These are phyloP conservation scores for Rhegmatorhina hoffmannsi DNA, from an alignment of 2,113 vertebrate species.

Conservation along the genomic window DNA sequence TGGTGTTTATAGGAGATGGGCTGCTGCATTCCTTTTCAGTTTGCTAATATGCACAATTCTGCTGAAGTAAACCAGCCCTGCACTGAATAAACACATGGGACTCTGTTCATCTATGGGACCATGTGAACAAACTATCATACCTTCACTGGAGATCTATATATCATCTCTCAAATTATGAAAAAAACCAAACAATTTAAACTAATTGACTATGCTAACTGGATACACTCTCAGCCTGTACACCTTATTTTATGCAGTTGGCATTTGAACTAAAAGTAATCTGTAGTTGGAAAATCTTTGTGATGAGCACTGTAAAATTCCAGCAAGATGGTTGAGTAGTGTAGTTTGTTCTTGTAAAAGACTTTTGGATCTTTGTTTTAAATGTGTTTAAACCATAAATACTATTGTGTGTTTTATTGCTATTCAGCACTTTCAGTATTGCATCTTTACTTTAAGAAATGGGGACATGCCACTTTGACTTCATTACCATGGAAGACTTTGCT, in stretches of 20 bases:
- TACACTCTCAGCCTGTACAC: background rate
- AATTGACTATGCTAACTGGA: background rate
- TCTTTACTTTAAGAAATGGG: background rate
- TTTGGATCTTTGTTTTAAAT: background rate
- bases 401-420: background rate
- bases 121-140: background rate
- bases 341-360: background rate
- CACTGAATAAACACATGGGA: background rate
- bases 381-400: background rate
- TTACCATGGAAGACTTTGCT: background rate
- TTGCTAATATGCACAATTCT: constrained; percentile 33
- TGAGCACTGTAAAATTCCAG: background rate
- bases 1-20: constrained; percentile 48
- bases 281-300: background rate
- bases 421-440: background rate
- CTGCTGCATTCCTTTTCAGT: constrained; percentile 52
- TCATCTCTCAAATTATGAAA: background rate
- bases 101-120: background rate
- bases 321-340: background rate
- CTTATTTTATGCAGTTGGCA: background rate
- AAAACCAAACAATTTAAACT: background rate
- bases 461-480: background rate
- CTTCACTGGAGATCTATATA: background rate
- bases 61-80: background rate
- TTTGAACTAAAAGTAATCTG: background rate